Base-by-base conservation (phyloP, 2,888 invertebrate species). In the Pheosia gnoma region DNA sequence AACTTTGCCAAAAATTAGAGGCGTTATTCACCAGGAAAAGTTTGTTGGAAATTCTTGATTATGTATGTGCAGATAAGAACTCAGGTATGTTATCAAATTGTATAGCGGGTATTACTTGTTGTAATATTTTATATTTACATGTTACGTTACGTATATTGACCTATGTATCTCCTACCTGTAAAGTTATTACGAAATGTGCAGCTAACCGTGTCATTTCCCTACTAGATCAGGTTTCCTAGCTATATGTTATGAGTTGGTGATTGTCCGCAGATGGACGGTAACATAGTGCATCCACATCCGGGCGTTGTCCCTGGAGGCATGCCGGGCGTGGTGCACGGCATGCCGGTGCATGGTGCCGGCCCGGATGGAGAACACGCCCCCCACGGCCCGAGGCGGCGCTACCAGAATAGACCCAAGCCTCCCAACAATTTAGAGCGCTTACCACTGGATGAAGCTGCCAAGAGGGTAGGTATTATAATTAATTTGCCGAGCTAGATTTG, bases 401-500 rank as follows among this genome's bases (percentile, higher is more conserved):
- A 88, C 72, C 90, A 89, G 70, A 93, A 88, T 74, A 80, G 94
- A 41, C 90, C 92, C 0, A 91, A 93, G 58, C 90, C 90, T 8
- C 81, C 85, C 3, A 91, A 85, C 72, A 93, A 89, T 67, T 67
- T 88, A 51, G 96, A 96, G 72, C 90, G 95, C 55, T 82, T 96
- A 71, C 95, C 96, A 0, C 88, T 96, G 39, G 95, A 95, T 78
- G 96, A 96, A 84, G 96, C 96, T 61, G 96, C 96, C 60, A 96
- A 96, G 84, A 86, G 96, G 85, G 95, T 78, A 68, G 47, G 47
- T 11, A 9, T 47, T 8, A 10, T 43, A 9, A 43, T 8, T 9
- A 0, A 25, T 25, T 25, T 25, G 25, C 25, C 25, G 2, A 1
- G 25, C 25, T 25, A 25, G 25, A 25, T 25, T 25, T 25, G 25